Conservation (phyloP, 2,888 invertebrate genomes). For the Hemaris fuciformis region DNA sequence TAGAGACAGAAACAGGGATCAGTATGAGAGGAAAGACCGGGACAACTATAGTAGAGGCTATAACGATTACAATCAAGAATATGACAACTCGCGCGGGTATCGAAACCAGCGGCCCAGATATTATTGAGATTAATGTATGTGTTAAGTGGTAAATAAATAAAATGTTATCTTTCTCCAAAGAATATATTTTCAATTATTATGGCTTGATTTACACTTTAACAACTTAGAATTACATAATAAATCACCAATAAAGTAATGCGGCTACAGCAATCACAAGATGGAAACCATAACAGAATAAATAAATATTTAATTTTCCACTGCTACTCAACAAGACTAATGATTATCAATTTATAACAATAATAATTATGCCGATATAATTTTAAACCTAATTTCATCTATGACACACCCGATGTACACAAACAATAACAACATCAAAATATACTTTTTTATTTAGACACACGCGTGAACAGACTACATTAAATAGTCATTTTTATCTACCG, state of each 20-base stretch:
- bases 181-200: slow-evolving; percentile 82
- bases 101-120: slow-evolving; percentile 36
- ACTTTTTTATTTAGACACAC: slow-evolving; percentile 36
- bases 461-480: slow-evolving; percentile 30
- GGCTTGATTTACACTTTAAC: slow-evolving; percentile 81
- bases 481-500: not conserved
- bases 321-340: slow-evolving; percentile 78
- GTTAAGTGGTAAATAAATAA: slow-evolving; percentile 32
- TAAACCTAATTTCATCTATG: slow-evolving; percentile 56
- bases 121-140: slow-evolving; percentile 21
- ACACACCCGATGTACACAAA: slow-evolving; percentile 57
- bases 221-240: slow-evolving; percentile 80
- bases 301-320: slow-evolving; percentile 73
- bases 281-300: slow-evolving; percentile 75
- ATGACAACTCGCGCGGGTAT: slow-evolving; percentile 33
- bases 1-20: slow-evolving; percentile 34
- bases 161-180: slow-evolving; percentile 66
- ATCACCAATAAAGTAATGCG: slow-evolving; percentile 77
- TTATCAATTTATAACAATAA: slow-evolving; percentile 77
- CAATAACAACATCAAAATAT: slow-evolving; percentile 58
- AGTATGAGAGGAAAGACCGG: slow-evolving; percentile 29
- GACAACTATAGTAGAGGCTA: slow-evolving; percentile 34
- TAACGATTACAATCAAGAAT: slow-evolving; percentile 34
- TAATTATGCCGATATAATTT: slow-evolving; percentile 74
- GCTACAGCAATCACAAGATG: slow-evolving; percentile 71